Base-by-base conservation (phyloP, 2,797 vertebrate species). In the Champsocephalus gunnari region DNA sequence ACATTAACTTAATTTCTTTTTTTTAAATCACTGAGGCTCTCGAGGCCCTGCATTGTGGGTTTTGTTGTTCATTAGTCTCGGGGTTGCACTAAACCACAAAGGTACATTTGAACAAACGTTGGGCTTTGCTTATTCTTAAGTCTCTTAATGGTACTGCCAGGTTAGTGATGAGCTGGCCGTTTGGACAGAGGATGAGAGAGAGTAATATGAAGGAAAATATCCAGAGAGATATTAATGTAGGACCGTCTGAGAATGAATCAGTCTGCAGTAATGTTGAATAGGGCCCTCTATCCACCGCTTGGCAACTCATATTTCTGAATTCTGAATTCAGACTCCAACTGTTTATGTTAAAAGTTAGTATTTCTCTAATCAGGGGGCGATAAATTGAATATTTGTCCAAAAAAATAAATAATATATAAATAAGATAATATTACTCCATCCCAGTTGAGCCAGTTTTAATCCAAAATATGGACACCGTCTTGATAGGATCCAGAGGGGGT, bases 91-190 rank as follows among this genome's bases (percentile, higher is more conserved):
- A 44, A 77, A 84, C 75, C 85, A 75, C 67, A 79, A 83, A 88
- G 81, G 89, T 91, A 83, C 80, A 84, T 79, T 72, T 72, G 71
- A 77, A 83, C 72, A 86, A 88, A 69, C 75, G 80, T 83, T 83
- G 67, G 64, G 41, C 79, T 77, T 77, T 57, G 69, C 61, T 87
- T 57, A 61, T 74, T 83, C 71, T 87, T 73, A 78, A 79, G 64
- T 77, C 45, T 74, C 51, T 70, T 80, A 80, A 82, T 87, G 76
- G 53, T 81, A 80, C 85, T 77, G 77, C 84, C 75, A 83, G 75
- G 84, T 83, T 85, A 82, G 82, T 84, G 91, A 92, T 83, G 87
- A 89, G 78, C 75, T 80, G 71, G 68, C 72, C 68, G 71, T 32
- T 34, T 79, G 71, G 71, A 89, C 80, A 79, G 83, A 88, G 34